These are phyloP conservation scores for Seriola aureovittata DNA, from an alignment of 2,113 vertebrate species.

Conservation along the genomic window DNA sequence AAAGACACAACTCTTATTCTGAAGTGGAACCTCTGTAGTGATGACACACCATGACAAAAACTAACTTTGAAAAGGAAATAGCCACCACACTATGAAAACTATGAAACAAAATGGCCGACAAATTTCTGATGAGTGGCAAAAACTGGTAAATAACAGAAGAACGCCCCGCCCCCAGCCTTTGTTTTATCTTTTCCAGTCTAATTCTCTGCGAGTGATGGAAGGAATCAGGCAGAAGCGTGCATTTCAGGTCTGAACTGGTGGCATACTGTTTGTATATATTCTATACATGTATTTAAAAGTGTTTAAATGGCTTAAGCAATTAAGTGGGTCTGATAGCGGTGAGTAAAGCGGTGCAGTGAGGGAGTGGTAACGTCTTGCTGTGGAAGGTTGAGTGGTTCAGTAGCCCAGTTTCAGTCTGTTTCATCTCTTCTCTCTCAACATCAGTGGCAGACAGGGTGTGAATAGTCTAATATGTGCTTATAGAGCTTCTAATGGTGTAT, in stretches of 20 bases:
- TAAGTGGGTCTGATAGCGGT: slow-evolving; percentile 34
- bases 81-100: slow-evolving; percentile 38
- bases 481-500: slow-evolving; percentile 54
- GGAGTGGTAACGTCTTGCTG: not conserved
- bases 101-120: slow-evolving; percentile 16
- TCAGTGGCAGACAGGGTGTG: slow-evolving; percentile 80
- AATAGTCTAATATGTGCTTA: slow-evolving; percentile 50
- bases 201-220: slow-evolving; percentile 31
- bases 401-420: slow-evolving; percentile 51
- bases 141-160: slow-evolving; percentile 28
- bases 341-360: slow-evolving; percentile 21
- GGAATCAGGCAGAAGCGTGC: slow-evolving; percentile 36
- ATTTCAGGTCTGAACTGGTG: slow-evolving; percentile 56
- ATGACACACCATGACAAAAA: not conserved
- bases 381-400: slow-evolving; percentile 18
- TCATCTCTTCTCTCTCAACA: slow-evolving; percentile 60
- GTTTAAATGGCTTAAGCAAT: slow-evolving; percentile 68
- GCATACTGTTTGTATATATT: slow-evolving; percentile 81
- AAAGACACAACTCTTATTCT: not conserved
- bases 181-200: slow-evolving; percentile 41
- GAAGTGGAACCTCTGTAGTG: slow-evolving; percentile 5
- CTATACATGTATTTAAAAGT: slow-evolving; percentile 80
- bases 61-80: slow-evolving; percentile 34
- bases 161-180: slow-evolving; percentile 5
- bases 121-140: slow-evolving; percentile 16